Conservation (phyloP, 2,113 vertebrate species). For the Corythoichthys intestinalis region DNA sequence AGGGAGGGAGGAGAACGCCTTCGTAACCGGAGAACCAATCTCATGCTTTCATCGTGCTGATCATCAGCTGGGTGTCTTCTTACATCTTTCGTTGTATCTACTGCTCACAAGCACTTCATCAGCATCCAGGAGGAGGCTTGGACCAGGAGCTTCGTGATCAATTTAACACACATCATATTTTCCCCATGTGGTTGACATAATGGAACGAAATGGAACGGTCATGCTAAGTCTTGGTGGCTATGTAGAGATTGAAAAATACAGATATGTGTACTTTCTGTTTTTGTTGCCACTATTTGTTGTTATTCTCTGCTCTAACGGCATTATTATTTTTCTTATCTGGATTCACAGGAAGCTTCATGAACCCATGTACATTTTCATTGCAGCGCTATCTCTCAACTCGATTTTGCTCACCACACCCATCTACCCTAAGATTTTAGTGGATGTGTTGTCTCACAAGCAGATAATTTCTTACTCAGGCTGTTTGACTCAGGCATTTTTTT, state of each 20-base stretch:
- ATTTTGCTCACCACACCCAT: background rate
- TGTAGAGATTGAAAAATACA: background rate
- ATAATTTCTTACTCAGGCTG: background rate
- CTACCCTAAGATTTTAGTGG: background rate
- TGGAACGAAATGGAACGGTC: background rate
- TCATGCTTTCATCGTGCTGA: too few species aligned
- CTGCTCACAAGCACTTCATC: too few species aligned
- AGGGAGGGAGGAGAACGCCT: too few species aligned
- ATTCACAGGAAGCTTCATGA: slow-evolving; percentile 4
- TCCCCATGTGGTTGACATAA: too few species aligned
- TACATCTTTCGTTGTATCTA: too few species aligned
- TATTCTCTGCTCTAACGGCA: background rate
- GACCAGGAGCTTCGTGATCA: too few species aligned
- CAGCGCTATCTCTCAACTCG: background rate
- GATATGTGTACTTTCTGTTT: slow-evolving; percentile 1
- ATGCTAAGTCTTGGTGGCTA: background rate
- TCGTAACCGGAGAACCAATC: too few species aligned
- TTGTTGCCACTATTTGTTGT: background rate
- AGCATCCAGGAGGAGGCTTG: too few species aligned
- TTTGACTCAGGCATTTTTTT: background rate
- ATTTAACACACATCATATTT: too few species aligned
- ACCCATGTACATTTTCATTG: slow-evolving; percentile 3
- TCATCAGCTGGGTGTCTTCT: too few species aligned
- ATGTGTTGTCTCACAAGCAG: background rate
- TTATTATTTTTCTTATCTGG: background rate